Percentiles rank a stretch among this genome's conserved stretches.
These are phyloP conservation scores for Cathartes aura DNA, from an alignment of 2,113 vertebrate species.

Conservation along the genomic window DNA sequence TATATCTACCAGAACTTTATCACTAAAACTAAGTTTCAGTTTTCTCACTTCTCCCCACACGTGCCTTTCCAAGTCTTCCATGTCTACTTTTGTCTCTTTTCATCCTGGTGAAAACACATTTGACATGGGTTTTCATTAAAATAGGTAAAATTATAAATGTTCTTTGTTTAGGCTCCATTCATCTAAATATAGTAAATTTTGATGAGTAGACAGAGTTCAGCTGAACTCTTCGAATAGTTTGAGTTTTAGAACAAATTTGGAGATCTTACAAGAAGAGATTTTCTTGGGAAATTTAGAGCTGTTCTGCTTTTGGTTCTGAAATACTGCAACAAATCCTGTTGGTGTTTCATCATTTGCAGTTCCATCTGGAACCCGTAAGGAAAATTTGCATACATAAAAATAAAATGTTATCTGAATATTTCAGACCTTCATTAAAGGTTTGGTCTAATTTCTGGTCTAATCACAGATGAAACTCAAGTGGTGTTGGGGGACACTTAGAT, in stretches of 20 bases:
- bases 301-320: background rate
- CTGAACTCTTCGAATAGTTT: background rate
- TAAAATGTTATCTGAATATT: conserved; percentile 41
- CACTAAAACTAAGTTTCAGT: background rate
- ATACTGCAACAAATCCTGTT: background rate
- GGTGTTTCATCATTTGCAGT: background rate
- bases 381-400: conserved; percentile 50
- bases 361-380: conserved; percentile 46
- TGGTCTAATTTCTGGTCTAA: conserved; percentile 41
- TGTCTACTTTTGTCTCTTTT: background rate
- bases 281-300: background rate
- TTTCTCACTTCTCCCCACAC: background rate
- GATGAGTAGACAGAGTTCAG: background rate
- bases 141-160: background rate
- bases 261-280: background rate
- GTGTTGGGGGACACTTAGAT: conserved; percentile 11
- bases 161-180: background rate
- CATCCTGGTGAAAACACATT: background rate
- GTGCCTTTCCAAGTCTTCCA: background rate
- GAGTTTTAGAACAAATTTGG: background rate
- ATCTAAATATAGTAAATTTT: background rate
- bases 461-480: conserved; percentile 5
- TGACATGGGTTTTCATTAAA: background rate
- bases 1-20: background rate
- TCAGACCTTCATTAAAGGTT: background rate